Evolutionary conservation across 2,113 vertebrate species (phyloP).

Genomic region (Quiscalus mexicanus): DNA sequence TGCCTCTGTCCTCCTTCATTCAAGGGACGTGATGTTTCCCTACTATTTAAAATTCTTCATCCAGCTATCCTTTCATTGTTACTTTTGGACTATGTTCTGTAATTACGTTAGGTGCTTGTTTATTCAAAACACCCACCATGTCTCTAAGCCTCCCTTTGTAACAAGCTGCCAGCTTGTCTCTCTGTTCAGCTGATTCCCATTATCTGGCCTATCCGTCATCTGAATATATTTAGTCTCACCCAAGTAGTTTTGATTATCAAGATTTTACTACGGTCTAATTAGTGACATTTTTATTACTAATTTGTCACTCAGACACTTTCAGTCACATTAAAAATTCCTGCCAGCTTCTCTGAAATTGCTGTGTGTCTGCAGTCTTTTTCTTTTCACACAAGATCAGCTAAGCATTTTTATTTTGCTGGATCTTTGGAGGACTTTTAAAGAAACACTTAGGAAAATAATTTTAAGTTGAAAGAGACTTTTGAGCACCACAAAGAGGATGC

Average conservation of each 20-base stretch:
- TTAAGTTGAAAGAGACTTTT: not conserved
- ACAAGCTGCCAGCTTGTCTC: slow-evolving; percentile 27
- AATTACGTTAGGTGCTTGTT: not conserved
- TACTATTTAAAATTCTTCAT: not conserved
- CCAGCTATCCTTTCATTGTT: not conserved
- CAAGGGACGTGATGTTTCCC: not conserved
- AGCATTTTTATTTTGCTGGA: slow-evolving; percentile 40
- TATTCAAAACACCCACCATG: slow-evolving; percentile 9
- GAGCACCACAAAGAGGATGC: not conserved
- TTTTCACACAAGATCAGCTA: slow-evolving; percentile 44
- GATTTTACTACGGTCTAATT: slow-evolving; percentile 59
- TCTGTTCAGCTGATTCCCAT: slow-evolving; percentile 47
- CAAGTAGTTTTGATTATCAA: slow-evolving; percentile 66
- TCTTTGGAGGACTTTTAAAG: slow-evolving; percentile 29
- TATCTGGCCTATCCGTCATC: slow-evolving; percentile 2
- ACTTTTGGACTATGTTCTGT: not conserved
- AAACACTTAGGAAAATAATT: not conserved
- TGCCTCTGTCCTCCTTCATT: not conserved
- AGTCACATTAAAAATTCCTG: slow-evolving; percentile 54
- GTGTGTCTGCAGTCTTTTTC: not conserved
- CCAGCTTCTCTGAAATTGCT: slow-evolving; percentile 37
- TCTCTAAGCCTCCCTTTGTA: not conserved
- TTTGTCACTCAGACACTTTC: slow-evolving; percentile 62
- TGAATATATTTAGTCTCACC: slow-evolving; percentile 63
- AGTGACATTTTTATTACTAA: slow-evolving; percentile 65